phyloP scores from a whole-genome alignment of 35 echinoderm and acorn worm species.

The Lytechinus pictus region DNA sequence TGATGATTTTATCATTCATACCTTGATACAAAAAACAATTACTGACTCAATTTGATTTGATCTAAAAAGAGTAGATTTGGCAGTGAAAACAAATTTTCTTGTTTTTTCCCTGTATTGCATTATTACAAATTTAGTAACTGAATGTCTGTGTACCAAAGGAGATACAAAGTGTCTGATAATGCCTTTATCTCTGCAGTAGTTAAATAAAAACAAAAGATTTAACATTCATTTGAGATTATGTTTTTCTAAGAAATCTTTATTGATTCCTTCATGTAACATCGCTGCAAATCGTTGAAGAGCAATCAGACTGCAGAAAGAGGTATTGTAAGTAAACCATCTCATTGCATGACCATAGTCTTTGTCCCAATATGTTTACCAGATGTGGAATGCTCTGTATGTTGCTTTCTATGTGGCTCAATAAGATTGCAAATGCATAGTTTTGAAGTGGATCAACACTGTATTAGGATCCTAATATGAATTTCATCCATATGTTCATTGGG shows the following conservation, averaged over 20 bases:
- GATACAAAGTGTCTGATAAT: too few species aligned
- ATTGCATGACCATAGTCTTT: not conserved
- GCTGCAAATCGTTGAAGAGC: not conserved
- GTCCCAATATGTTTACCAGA: not conserved
- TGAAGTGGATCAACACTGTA: not conserved
- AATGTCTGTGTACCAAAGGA: too few species aligned
- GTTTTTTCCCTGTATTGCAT: too few species aligned
- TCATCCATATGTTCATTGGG: not conserved
- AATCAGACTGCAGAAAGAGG: not conserved
- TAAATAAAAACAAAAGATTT: too few species aligned
- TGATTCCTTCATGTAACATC: not conserved
- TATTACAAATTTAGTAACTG: too few species aligned
- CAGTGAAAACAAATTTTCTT: too few species aligned
- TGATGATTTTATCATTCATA: too few species aligned
- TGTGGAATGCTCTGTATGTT: not conserved
- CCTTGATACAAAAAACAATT: too few species aligned
- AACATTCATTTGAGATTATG: too few species aligned
- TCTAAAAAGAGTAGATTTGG: too few species aligned
- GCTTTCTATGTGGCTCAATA: not conserved
- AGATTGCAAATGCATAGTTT: not conserved
- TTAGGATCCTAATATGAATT: not conserved
- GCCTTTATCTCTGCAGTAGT: too few species aligned
- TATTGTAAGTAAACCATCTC: not conserved
- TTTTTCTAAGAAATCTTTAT: not conserved
- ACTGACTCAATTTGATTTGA: too few species aligned